These are phyloP conservation scores for Megathymus violae DNA, from an alignment of 1,140 invertebrate genomes.

Conservation along the genomic window DNA sequence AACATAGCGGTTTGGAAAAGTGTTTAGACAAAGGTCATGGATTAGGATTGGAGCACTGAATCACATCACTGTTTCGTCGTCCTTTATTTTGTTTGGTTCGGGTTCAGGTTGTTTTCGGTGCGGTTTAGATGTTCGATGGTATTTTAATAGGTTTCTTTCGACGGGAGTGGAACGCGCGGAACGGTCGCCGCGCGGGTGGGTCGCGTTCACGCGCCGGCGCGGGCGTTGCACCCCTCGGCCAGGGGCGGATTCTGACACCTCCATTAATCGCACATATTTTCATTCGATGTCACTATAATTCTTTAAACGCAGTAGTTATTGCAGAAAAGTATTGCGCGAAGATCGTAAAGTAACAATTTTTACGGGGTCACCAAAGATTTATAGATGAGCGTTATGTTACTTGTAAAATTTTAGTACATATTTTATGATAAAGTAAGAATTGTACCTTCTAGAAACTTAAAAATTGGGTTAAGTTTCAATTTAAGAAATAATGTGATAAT, in stretches of 20 bases:
- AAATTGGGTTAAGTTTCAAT: too few relatives aligned
- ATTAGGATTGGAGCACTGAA: neutral
- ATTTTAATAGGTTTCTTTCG: conserved; percentile 29
- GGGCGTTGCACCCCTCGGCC: conserved; percentile 54
- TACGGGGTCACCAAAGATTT: too few relatives aligned
- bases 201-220: conserved; percentile 55
- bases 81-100: neutral
- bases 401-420: too few relatives aligned
- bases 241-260: conserved; percentile 39
- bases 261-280: conserved; percentile 4
- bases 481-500: too few relatives aligned
- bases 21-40: neutral
- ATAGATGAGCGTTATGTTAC: too few relatives aligned
- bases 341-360: too few relatives aligned
- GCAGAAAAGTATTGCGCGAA: too few relatives aligned
- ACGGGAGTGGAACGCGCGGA: conserved; percentile 32
- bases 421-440: too few relatives aligned
- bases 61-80: conserved; percentile 7
- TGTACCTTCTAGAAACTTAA: too few relatives aligned
- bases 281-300: too few relatives aligned
- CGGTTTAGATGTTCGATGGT: conserved; percentile 28
- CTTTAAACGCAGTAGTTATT: too few relatives aligned
- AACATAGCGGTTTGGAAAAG: conserved; percentile 5
- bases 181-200: conserved; percentile 49
- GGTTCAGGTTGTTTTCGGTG: conserved; percentile 7